phyloP scores from a whole-genome alignment of 2,113 vertebrate species.

The Rhombomys opimus region DNA sequence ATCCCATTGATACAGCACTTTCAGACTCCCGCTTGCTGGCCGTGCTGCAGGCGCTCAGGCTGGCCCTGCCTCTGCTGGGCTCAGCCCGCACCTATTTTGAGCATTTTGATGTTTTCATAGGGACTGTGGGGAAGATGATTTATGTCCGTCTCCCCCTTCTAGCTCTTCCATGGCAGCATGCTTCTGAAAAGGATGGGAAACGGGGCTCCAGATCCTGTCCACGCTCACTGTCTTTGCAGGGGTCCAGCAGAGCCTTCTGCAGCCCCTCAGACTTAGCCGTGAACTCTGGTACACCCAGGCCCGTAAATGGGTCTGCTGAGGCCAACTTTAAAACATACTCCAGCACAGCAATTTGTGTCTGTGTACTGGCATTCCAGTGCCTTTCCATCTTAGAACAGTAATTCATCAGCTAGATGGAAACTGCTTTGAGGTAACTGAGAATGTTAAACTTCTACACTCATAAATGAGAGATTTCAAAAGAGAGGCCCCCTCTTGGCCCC shows the following conservation, averaged over 20 bases:
- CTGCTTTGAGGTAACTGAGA: not conserved
- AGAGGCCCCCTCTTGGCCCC: not conserved
- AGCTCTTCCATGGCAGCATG: constrained; percentile 16
- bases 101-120: not conserved
- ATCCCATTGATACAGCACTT: constrained; percentile 57
- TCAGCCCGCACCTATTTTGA: constrained; percentile 65
- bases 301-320: not conserved
- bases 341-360: not conserved
- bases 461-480: not conserved
- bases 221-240: not conserved
- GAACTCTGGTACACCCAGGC: constrained; percentile 13
- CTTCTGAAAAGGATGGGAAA: not conserved
- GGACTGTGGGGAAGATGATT: constrained; percentile 30
- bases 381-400: not conserved
- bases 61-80: constrained; percentile 50
- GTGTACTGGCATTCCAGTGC: not conserved
- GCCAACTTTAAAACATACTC: not conserved
- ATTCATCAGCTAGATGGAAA: not conserved
- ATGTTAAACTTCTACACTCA: not conserved
- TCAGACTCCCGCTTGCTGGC: constrained; percentile 57
- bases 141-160: constrained; percentile 45
- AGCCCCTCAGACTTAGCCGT: not conserved
- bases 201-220: not conserved
- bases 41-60: constrained; percentile 44
- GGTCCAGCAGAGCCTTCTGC: not conserved